A percentile compares a stretch with the other conserved stretches of the same genome.
Conservation (phyloP, 2,888 invertebrate species). For the Folsomia candida region DNA sequence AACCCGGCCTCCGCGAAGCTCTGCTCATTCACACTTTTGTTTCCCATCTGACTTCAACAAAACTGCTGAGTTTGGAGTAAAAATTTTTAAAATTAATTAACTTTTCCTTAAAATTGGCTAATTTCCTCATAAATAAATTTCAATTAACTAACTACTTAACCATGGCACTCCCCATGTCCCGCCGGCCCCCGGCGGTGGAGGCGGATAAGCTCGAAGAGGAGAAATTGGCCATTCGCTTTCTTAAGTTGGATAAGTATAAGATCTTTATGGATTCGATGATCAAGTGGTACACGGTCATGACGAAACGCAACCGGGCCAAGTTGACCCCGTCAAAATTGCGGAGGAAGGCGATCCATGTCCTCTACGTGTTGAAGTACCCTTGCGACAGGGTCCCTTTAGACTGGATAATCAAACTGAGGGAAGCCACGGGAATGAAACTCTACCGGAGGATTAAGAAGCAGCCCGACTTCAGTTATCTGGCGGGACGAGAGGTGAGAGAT, state of each 20-base stretch:
- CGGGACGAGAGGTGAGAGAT: not conserved
- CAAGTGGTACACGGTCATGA: slow-evolving; percentile 11
- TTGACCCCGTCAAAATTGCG: slow-evolving; percentile 10
- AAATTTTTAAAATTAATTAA: too few relatives aligned
- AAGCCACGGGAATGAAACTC: slow-evolving; percentile 4
- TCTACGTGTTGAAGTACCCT: not conserved
- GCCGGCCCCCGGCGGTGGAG: slow-evolving; percentile 17
- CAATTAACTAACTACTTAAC: too few relatives aligned
- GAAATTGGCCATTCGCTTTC: not conserved
- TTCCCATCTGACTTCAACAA: too few relatives aligned
- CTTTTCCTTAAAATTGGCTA: too few relatives aligned
- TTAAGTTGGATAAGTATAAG: not conserved
- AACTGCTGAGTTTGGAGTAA: too few relatives aligned
- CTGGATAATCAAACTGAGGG: slow-evolving; percentile 16
- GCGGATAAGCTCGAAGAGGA: slow-evolving; percentile 10
- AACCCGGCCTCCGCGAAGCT: too few relatives aligned
- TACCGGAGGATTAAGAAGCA: not conserved
- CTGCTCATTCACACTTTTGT: too few relatives aligned
- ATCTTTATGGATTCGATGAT: slow-evolving; percentile 13
- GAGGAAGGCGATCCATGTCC: slow-evolving; percentile 8
- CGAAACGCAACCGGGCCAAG: too few relatives aligned
- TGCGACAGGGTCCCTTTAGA: slow-evolving; percentile 15
- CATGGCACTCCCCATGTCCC: slow-evolving; percentile 20
- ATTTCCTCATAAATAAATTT: too few relatives aligned
- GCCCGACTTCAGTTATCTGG: not conserved